A percentile compares a stretch with the other conserved stretches of the same genome.
phyloP scores from a whole-genome alignment of 2,113 vertebrate genomes.

The Pseudorectes ferrugineus region DNA sequence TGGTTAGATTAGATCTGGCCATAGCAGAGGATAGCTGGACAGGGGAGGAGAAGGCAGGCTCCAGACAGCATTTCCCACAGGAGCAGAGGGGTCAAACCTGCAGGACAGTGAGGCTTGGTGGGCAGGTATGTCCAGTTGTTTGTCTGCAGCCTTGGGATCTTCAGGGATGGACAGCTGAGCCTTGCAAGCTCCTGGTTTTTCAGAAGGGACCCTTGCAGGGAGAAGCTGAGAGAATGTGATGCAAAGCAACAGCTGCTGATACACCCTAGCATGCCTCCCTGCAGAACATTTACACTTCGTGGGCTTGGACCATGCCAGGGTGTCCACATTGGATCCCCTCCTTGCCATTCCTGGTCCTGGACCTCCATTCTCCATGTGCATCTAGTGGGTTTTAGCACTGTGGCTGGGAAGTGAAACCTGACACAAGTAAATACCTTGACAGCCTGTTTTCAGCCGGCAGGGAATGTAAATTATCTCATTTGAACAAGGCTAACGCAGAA shows the following conservation, averaged over 20 bases:
- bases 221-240: not conserved
- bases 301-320: not conserved
- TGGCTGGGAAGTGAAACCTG: not conserved
- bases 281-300: not conserved
- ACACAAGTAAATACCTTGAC: constrained; percentile 34
- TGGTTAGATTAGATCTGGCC: not conserved
- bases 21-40: not conserved
- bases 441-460: not conserved
- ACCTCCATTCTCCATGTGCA: not conserved
- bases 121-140: not conserved
- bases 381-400: not conserved
- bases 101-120: not conserved
- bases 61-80: not conserved
- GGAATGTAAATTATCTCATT: constrained; percentile 52
- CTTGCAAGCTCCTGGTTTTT: not conserved
- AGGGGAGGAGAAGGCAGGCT: not conserved
- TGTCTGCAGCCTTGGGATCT: not conserved
- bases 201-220: not conserved
- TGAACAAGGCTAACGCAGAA: constrained; percentile 29
- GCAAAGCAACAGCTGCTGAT: not conserved
- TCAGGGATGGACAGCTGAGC: not conserved
- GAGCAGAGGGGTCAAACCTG: not conserved
- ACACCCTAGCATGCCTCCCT: not conserved
- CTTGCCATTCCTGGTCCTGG: not conserved
- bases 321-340: not conserved